A percentile compares a stretch with the other conserved stretches of the same genome.
Evolutionary conservation across 2,113 vertebrate species (phyloP).

Genomic region (Verasper variegatus): DNA sequence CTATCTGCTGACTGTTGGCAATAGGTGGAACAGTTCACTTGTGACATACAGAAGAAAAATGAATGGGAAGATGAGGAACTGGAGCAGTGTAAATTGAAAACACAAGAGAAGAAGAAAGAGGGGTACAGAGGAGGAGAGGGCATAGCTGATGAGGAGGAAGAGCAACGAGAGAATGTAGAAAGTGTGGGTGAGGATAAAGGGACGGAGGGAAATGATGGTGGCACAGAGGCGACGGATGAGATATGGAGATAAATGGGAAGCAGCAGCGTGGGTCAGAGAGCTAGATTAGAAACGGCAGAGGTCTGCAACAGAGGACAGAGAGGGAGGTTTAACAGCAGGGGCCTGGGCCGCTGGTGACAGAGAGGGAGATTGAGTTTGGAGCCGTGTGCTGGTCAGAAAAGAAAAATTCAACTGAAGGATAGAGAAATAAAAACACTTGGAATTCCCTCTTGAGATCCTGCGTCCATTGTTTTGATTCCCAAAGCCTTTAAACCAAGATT

Average conservation of each 20-base stretch:
- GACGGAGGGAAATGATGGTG: slow-evolving; percentile 29
- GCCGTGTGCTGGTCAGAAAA: slow-evolving; percentile 3
- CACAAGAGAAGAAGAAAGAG: slow-evolving; percentile 2
- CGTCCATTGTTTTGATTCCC: not conserved
- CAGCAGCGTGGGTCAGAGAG: slow-evolving; percentile 45
- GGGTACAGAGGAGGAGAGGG: not conserved
- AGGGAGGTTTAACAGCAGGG: slow-evolving; percentile 62
- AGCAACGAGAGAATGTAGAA: slow-evolving; percentile 29
- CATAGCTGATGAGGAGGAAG: slow-evolving; percentile 31
- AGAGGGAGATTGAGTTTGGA: slow-evolving; percentile 28
- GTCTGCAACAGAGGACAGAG: slow-evolving; percentile 51
- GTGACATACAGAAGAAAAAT: too few species aligned
- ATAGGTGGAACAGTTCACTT: too few species aligned
- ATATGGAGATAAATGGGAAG: slow-evolving; percentile 72
- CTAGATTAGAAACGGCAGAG: slow-evolving; percentile 68
- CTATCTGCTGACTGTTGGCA: too few species aligned
- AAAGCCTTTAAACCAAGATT: slow-evolving; percentile 7
- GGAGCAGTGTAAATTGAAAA: slow-evolving; percentile 13
- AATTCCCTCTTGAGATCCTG: not conserved
- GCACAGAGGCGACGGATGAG: slow-evolving; percentile 34
- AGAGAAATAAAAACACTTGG: not conserved
- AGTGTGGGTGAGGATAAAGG: not conserved
- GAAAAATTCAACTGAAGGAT: not conserved
- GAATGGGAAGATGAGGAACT: not conserved
- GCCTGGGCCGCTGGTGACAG: not conserved